Evolutionary conservation across 2,113 vertebrate species (phyloP), one percentile per base, ranked within the genome.

Genomic region (Corydoras maculifer): DNA sequence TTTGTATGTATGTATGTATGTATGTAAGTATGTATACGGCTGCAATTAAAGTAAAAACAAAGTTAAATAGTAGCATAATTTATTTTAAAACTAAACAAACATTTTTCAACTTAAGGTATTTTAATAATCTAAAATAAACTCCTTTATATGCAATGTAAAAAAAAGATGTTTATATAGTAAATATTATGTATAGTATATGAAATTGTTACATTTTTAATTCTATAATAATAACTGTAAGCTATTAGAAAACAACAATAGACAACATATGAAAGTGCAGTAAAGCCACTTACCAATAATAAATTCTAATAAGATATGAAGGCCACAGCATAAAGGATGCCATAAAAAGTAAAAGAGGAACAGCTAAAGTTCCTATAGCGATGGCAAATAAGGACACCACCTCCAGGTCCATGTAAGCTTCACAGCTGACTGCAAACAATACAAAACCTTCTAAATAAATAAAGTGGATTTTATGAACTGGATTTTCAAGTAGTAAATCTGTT

Each of bases 211-310:
- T 25, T 25, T 25, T 25, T 25, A 25, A 25, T 25, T 25, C 18
- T 25, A 25, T 25, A 51, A 32, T 53, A 62, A 11, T 62, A 14
- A 13, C 62, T 50, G 9, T 55, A n/a, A n/a, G 25, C 9, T 43
- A 43, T 5, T 25, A 54, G 31, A 18, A 25, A 71, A 48, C 12
- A 48, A 68, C 60, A 63, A 11, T 2, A 68, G 25, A 18, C 15
- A 43, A 43, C 35, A 43, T 43, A 43, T 43, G 43, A 32, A 0
- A 43, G 4, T 68, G 32, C 5, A 10, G 18, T 30, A 61, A 10
- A n/a, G 10, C 53, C 9, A 59, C 90, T 93, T 89, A 98, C 96
- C 96, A 98, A 79, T 95, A 94, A 80, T 98, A 98, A 72, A 98
- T 91, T 85, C 78, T 93, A 73, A 98, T 97, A 35, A 98, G 91